These are phyloP conservation scores for Micoletzkya japonica DNA, from an alignment of 2,888 invertebrate genomes.

Conservation along the genomic window DNA sequence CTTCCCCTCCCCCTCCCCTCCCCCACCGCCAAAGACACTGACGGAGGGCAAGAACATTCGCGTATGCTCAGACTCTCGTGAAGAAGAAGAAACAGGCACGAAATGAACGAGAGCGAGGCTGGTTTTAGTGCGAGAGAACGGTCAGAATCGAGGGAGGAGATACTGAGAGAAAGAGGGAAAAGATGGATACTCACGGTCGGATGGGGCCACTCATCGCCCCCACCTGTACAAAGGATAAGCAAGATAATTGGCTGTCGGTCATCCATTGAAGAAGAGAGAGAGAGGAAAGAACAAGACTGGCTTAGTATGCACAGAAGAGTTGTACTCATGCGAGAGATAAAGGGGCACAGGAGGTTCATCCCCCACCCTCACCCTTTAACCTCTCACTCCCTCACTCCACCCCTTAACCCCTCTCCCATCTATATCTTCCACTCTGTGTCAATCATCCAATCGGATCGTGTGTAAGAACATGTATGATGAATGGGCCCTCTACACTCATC, in stretches of 20 bases:
- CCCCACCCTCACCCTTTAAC: too few species aligned
- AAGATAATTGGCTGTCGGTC: background rate
- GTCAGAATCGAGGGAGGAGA: background rate
- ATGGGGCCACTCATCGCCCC: background rate
- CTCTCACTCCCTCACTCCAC: too few species aligned
- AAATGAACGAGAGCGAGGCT: background rate
- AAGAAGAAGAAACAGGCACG: background rate
- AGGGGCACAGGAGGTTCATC: too few species aligned
- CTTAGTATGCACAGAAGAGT: too few species aligned
- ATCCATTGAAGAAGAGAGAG: background rate
- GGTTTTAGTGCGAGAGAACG: background rate
- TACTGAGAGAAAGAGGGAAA: background rate
- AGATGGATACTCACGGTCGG: conserved; percentile 1
- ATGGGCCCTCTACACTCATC: too few species aligned
- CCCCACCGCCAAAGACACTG: background rate
- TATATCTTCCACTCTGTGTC: too few species aligned
- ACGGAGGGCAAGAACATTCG: background rate
- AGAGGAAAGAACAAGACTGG: conserved; percentile 7
- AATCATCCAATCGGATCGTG: too few species aligned
- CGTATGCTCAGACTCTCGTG: background rate
- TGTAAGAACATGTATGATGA: too few species aligned
- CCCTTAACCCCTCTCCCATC: too few species aligned
- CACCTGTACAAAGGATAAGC: conserved; percentile 15
- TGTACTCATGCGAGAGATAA: too few species aligned
- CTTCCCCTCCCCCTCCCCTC: background rate